Conservation (phyloP, 1,140 invertebrate species). For the Drosophila pseudoobscura region DNA sequence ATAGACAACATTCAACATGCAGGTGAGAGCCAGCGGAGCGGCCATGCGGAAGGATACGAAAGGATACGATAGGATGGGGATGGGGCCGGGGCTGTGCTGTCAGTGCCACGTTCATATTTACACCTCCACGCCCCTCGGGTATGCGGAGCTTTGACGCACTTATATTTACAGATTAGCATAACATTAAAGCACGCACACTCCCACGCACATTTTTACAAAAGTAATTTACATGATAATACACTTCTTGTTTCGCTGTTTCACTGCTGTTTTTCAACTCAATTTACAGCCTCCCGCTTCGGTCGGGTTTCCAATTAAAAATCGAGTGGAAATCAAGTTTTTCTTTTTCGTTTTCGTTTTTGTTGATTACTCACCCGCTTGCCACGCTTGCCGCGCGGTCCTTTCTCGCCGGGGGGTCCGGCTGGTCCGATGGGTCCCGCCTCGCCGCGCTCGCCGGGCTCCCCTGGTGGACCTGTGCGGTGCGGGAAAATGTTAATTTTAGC, state of each 20-base stretch:
- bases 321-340: slow-evolving; percentile 66
- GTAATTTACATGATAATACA: slow-evolving; percentile 77
- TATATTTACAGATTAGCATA: slow-evolving; percentile 77
- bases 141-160: slow-evolving; percentile 20
- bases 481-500: slow-evolving; percentile 62
- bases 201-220: slow-evolving; percentile 60
- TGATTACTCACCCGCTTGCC: slow-evolving; percentile 88
- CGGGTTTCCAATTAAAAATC: slow-evolving; percentile 71
- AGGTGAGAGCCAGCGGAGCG: slow-evolving; percentile 30
- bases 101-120: slow-evolving; percentile 44
- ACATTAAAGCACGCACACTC: slow-evolving; percentile 66
- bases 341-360: slow-evolving; percentile 17
- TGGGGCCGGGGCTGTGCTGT: too few relatives aligned
- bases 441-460: slow-evolving; percentile 92
- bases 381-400: slow-evolving; percentile 88
- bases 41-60: slow-evolving; percentile 54
- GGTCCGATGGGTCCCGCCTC: slow-evolving; percentile 93
- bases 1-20: slow-evolving; percentile 55
- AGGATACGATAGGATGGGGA: too few relatives aligned
- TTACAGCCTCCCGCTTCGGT: slow-evolving; percentile 37
- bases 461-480: slow-evolving; percentile 86
- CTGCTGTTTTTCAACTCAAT: slow-evolving; percentile 45
- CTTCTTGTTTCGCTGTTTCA: slow-evolving; percentile 25
- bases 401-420: slow-evolving; percentile 87
- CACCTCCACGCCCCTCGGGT: slow-evolving; percentile 25